Conservation (phyloP, 2,797 vertebrate genomes). For the Bovichtus variegatus region DNA sequence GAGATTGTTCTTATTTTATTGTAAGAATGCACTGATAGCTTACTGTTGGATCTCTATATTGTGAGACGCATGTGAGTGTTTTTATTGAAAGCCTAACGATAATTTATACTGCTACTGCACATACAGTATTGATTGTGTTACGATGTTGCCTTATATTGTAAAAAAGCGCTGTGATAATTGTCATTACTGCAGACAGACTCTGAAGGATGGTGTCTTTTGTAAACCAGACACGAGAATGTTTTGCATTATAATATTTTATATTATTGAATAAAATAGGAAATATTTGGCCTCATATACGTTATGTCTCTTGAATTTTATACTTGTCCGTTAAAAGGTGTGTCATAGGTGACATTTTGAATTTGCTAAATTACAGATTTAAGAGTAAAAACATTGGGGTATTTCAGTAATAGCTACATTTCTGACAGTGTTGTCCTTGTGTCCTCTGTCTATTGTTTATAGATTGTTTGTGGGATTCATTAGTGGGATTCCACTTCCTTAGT, state of each 20-base stretch:
- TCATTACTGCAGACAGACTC: constrained; percentile 53
- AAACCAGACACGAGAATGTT: constrained; percentile 57
- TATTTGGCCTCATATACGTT: constrained; percentile 28
- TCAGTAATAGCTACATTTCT: background rate
- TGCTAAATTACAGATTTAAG: background rate
- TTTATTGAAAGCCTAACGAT: constrained; percentile 57
- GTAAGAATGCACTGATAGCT: constrained; percentile 60
- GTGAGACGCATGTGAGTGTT: constrained; percentile 58
- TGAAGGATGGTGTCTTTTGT: constrained; percentile 57
- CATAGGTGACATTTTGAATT: background rate
- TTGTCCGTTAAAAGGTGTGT: background rate
- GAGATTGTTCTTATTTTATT: constrained; percentile 58
- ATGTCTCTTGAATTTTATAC: constrained; percentile 12
- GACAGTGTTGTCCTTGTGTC: background rate
- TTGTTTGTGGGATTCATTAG: too few relatives aligned
- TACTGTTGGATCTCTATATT: constrained; percentile 63
- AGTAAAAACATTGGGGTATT: background rate
- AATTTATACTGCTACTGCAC: constrained; percentile 67
- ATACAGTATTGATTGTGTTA: constrained; percentile 56
- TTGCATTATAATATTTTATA: constrained; percentile 75
- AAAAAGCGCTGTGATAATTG: constrained; percentile 61
- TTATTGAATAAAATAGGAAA: constrained; percentile 57
- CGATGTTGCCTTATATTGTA: constrained; percentile 66
- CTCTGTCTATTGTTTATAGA: too few relatives aligned
- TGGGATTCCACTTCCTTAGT: background rate